Conservation (phyloP, 1,140 invertebrate genomes). For the Listronotus oregonensis region DNA sequence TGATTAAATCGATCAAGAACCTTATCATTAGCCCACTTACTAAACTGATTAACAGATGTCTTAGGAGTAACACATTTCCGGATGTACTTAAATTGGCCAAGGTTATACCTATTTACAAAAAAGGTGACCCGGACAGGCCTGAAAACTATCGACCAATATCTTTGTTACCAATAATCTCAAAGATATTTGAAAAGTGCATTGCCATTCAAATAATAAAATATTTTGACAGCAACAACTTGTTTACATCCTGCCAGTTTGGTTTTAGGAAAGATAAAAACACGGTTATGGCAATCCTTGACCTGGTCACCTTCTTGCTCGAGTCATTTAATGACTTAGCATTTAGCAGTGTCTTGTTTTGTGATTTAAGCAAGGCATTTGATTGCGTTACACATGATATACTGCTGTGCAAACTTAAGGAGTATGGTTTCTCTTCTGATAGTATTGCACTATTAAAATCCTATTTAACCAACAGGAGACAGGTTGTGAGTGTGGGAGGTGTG, state of each 20-base stretch:
- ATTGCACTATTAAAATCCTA: not conserved
- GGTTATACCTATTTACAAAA: constrained; percentile 1
- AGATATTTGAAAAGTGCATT: not conserved
- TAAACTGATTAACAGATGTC: not conserved
- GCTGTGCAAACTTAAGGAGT: not conserved
- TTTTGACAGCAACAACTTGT: not conserved
- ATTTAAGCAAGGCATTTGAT: not conserved
- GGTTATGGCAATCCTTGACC: not conserved
- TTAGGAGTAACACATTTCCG: not conserved
- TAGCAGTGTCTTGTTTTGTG: not conserved
- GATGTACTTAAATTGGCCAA: constrained; percentile 2
- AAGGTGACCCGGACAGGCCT: not conserved
- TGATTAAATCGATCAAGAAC: constrained; percentile 3
- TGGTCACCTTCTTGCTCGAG: not conserved
- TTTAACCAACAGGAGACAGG: constrained; percentile 1
- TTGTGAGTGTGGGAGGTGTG: constrained; percentile 3
- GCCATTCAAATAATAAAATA: not conserved
- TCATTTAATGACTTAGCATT: not conserved
- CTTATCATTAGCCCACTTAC: not conserved
- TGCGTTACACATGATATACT: not conserved
- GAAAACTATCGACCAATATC: constrained; percentile 5
- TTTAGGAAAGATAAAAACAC: not conserved
- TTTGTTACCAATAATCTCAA: not conserved
- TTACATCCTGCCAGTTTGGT: not conserved
- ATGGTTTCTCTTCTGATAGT: not conserved